phyloP scores from a whole-genome alignment of 2,888 invertebrate genomes.

The Andrena camellia region DNA sequence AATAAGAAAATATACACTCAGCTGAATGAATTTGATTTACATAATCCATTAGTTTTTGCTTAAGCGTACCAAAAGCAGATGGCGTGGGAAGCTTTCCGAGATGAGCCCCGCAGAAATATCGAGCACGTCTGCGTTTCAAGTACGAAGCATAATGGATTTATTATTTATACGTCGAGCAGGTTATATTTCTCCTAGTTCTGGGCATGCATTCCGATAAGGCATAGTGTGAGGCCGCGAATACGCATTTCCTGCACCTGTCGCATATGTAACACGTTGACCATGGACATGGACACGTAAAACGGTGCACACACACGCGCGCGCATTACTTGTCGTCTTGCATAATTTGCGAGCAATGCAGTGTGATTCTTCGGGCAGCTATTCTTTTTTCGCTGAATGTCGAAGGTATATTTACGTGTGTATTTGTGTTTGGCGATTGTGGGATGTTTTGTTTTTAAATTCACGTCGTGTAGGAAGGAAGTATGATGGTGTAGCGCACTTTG shows the following conservation, averaged over 20 bases:
- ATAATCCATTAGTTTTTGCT: not conserved
- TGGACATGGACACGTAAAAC: constrained; percentile 51
- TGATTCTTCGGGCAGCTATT: constrained; percentile 27
- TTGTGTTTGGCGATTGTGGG: not conserved
- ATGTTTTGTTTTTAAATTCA: not conserved
- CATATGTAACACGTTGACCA: constrained; percentile 60
- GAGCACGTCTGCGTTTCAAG: not conserved
- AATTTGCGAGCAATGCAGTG: constrained; percentile 35
- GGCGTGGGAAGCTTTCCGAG: not conserved
- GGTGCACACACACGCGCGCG: constrained; percentile 21
- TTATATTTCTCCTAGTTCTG: constrained; percentile 21
- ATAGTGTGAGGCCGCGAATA: constrained; percentile 39
- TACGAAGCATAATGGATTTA: constrained; percentile 17
- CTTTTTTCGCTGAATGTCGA: not conserved
- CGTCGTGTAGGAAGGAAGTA: not conserved
- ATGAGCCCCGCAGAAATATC: not conserved
- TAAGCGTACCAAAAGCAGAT: not conserved
- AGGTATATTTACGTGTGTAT: not conserved
- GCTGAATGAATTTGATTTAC: no score
- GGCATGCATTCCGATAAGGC: constrained; percentile 32
- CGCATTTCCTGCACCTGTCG: constrained; percentile 61
- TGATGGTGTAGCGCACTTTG: not conserved
- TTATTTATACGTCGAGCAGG: constrained; percentile 20
- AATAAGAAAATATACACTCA: no score
- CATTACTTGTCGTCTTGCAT: constrained; percentile 46